Evolutionary conservation across 2,797 vertebrate genomes (phyloP).

Genomic region (Emys orbicularis): DNA sequence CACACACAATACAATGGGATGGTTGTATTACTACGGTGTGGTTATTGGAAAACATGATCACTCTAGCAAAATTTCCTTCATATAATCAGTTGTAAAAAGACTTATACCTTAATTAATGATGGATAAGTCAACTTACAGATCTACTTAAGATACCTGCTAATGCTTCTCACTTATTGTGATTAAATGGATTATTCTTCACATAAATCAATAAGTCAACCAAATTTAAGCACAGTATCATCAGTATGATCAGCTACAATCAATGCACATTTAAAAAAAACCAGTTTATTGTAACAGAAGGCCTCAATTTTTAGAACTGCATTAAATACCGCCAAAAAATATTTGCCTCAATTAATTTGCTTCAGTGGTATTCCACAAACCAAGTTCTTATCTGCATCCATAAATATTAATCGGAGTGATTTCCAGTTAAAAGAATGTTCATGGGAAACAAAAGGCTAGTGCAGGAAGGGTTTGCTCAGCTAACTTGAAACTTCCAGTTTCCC

Average conservation of each 20-base stretch:
- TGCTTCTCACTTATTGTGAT: slow-evolving; percentile 1
- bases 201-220: not conserved
- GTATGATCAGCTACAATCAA: slow-evolving; percentile 2
- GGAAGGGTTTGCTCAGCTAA: not conserved
- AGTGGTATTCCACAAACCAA: not conserved
- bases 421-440: not conserved
- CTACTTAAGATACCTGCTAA: slow-evolving; percentile 12
- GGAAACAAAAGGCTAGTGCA: not conserved
- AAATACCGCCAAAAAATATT: not conserved
- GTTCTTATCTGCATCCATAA: not conserved
- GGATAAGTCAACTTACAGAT: slow-evolving; percentile 9
- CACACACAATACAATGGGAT: not conserved
- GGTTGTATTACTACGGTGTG: not conserved
- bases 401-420: not conserved
- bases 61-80: not conserved
- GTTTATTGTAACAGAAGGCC: not conserved
- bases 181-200: slow-evolving; percentile 46
- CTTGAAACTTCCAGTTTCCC: not conserved
- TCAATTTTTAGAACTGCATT: not conserved
- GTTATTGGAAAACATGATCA: not conserved
- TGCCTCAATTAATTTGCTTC: not conserved
- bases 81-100: slow-evolving; percentile 17
- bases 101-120: slow-evolving; percentile 7
- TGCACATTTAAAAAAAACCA: slow-evolving; percentile 3
- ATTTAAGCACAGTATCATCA: not conserved